These are phyloP conservation scores for Gnatocerus cornutus DNA, from an alignment of 2,888 invertebrate genomes.

Conservation along the genomic window DNA sequence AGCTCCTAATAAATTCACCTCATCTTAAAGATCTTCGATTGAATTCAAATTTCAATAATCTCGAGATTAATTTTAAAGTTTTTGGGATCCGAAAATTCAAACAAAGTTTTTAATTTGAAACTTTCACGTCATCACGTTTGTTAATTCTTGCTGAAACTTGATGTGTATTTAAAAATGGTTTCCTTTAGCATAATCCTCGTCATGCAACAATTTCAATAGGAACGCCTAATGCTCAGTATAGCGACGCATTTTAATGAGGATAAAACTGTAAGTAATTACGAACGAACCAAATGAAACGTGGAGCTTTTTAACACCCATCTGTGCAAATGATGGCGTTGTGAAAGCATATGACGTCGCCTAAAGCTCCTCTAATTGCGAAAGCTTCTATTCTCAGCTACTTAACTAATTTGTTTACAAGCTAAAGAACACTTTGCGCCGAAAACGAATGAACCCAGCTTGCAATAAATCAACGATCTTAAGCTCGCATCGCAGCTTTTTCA, in stretches of 20 bases:
- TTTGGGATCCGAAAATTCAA: conserved; percentile 16
- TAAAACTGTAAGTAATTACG: conserved; percentile 38
- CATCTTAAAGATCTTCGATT: conserved; percentile 14
- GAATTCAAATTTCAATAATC: conserved; percentile 28
- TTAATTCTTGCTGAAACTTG: conserved; percentile 30
- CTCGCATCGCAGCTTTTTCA: conserved; percentile 2
- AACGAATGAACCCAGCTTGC: conserved; percentile 12
- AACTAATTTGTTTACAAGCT: conserved; percentile 38
- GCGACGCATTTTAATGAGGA: conserved; percentile 46
- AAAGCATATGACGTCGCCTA: conserved; percentile 28
- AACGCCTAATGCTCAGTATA: conserved; percentile 39
- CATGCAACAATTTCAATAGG: conserved; percentile 22
- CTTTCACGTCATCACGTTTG: conserved; percentile 25
- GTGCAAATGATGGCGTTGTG: conserved; percentile 28
- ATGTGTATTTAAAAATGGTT: conserved; percentile 24
- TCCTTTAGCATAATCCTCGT: conserved; percentile 31
- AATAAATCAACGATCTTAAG: conserved; percentile 32
- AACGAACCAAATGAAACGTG: conserved; percentile 28
- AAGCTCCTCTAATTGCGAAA: conserved; percentile 31
- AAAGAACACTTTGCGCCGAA: conserved; percentile 27
- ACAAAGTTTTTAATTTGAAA: conserved; percentile 38
- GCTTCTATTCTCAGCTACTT: conserved; percentile 33
- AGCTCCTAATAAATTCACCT: conserved; percentile 22
- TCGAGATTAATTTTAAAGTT: conserved; percentile 31
- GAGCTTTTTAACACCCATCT: conserved; percentile 36